Evolutionary conservation across 1,140 invertebrate species (phyloP).

Genomic region (Melitaea cinxia): DNA sequence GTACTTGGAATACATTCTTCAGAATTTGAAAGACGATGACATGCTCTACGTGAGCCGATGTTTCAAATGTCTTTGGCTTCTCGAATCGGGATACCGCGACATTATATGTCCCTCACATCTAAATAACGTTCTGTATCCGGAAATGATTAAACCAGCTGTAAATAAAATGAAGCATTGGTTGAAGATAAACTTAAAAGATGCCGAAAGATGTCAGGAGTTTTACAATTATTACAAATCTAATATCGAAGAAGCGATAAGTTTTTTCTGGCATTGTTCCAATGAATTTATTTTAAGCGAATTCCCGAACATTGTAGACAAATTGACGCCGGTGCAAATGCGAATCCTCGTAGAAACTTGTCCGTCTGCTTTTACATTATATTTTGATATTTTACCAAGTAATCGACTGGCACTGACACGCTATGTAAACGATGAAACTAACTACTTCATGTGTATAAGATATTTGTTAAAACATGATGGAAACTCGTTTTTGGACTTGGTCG

Average conservation of each 20-base stretch:
- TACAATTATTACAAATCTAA: constrained; percentile 55
- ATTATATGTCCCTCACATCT: constrained; percentile 57
- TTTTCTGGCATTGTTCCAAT: constrained; percentile 47
- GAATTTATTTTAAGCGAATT: constrained; percentile 50
- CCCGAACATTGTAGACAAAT: constrained; percentile 43
- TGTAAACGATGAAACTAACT: constrained; percentile 38
- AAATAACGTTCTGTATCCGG: constrained; percentile 50
- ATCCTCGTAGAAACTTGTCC: constrained; percentile 50
- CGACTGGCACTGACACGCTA: constrained; percentile 36
- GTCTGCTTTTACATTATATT: constrained; percentile 44
- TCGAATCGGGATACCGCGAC: constrained; percentile 44
- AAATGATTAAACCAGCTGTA: constrained; percentile 58
- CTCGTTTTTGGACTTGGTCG: constrained; percentile 53
- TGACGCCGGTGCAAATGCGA: constrained; percentile 50
- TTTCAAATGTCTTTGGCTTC: constrained; percentile 52
- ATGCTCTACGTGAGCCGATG: constrained; percentile 65
- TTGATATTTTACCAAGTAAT: constrained; percentile 44
- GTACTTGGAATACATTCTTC: constrained; percentile 56
- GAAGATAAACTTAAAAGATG: constrained; percentile 47
- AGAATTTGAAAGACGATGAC: constrained; percentile 53
- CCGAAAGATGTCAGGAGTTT: constrained; percentile 51
- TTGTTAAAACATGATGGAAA: constrained; percentile 50
- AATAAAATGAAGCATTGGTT: constrained; percentile 64
- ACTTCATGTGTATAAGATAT: constrained; percentile 47
- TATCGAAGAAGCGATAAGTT: constrained; percentile 53